Conservation (phyloP, 2,888 invertebrate species). For the Diadromus collaris region DNA sequence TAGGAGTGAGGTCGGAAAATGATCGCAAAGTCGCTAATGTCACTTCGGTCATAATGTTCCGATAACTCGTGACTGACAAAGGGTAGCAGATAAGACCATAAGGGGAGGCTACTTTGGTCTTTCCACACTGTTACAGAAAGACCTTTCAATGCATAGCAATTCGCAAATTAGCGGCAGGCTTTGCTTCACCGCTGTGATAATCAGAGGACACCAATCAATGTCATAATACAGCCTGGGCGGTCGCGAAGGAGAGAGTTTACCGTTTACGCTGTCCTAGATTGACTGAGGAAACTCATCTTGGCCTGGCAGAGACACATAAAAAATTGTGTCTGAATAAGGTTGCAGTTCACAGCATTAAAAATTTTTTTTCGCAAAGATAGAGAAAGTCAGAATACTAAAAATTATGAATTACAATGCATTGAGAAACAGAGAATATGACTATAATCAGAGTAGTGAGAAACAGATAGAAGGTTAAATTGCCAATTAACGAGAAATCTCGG, state of each 20-base stretch:
- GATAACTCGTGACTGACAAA: constrained; percentile 46
- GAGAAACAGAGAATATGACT: neutral
- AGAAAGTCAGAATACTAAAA: neutral
- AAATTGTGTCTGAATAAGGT: neutral
- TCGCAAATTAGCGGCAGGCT: constrained; percentile 46
- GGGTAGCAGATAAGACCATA: neutral
- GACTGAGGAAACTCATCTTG: neutral
- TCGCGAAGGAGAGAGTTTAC: neutral
- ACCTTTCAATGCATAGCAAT: constrained; percentile 44
- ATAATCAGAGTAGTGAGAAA: neutral
- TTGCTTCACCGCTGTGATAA: constrained; percentile 28
- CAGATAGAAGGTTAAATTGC: constrained; percentile 14
- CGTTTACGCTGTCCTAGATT: neutral
- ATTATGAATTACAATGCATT: neutral
- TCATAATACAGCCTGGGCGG: neutral
- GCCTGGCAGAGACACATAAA: neutral
- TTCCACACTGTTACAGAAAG: neutral
- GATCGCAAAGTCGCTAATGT: constrained; percentile 46
- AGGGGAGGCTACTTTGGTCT: constrained; percentile 9
- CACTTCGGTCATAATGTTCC: constrained; percentile 53
- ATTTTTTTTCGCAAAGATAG: neutral
- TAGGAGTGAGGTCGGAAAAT: constrained; percentile 3
- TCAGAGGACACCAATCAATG: constrained; percentile 13
- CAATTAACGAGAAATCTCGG: constrained; percentile 43
- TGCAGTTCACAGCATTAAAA: no score